Percentiles rank a stretch among this genome's conserved stretches.
These are phyloP conservation scores for Phasia obesa DNA, from an alignment of 2,888 invertebrate genomes.

Conservation along the genomic window DNA sequence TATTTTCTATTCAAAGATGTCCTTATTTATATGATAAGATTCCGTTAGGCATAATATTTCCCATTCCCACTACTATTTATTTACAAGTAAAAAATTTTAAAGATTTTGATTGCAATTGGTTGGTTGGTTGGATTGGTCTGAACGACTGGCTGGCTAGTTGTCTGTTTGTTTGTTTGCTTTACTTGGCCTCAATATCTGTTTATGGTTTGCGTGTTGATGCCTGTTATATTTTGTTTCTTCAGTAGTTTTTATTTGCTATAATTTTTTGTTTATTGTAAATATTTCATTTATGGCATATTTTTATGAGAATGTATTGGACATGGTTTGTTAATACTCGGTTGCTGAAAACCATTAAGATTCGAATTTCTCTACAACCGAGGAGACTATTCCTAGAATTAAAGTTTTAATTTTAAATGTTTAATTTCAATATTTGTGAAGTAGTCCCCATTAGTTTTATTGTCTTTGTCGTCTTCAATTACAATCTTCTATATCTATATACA, in stretches of 20 bases:
- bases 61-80: slow-evolving; percentile 62
- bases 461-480: slow-evolving; percentile 3
- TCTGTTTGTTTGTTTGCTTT: slow-evolving; percentile 19
- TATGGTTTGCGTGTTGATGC: slow-evolving; percentile 63
- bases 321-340: slow-evolving; percentile 1
- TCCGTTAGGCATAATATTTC: slow-evolving; percentile 67
- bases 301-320: slow-evolving; percentile 42
- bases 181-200: slow-evolving; percentile 60
- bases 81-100: slow-evolving; percentile 11
- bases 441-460: background rate
- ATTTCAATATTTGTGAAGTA: slow-evolving; percentile 3
- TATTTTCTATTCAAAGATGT: slow-evolving; percentile 49
- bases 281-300: slow-evolving; percentile 49
- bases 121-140: slow-evolving; percentile 29
- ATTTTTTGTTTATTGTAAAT: slow-evolving; percentile 50
- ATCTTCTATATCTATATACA: too few relatives aligned
- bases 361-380: slow-evolving; percentile 45
- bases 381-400: slow-evolving; percentile 48
- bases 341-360: slow-evolving; percentile 29
- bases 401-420: background rate
- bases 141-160: slow-evolving; percentile 1
- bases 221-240: slow-evolving; percentile 32
- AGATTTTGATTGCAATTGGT: slow-evolving; percentile 55
- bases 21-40: slow-evolving; percentile 68
- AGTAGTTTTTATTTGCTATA: background rate